phyloP scores from a whole-genome alignment of 2,113 vertebrate genomes.

The Cyprinodon tularosa region DNA sequence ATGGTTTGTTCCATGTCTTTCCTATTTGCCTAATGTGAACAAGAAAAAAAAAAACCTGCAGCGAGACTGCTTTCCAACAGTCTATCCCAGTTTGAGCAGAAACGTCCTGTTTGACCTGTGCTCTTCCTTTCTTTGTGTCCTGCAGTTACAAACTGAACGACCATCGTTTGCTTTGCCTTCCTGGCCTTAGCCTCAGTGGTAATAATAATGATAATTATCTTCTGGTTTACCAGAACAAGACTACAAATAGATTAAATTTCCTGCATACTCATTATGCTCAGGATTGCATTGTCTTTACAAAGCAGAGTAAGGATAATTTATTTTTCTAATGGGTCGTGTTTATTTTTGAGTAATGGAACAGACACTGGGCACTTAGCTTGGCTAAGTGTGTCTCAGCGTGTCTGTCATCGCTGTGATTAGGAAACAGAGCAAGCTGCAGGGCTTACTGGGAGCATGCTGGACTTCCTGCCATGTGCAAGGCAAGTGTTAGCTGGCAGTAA shows the following conservation, averaged over 20 bases:
- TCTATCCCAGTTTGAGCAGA: constrained; percentile 6
- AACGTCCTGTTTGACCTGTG: constrained; percentile 31
- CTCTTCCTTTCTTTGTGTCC: constrained; percentile 24
- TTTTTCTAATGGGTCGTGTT: constrained; percentile 70
- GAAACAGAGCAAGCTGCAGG: constrained; percentile 38
- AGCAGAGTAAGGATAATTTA: constrained; percentile 54
- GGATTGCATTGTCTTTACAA: constrained; percentile 61
- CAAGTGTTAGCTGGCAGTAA: constrained; percentile 12
- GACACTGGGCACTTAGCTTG: constrained; percentile 52
- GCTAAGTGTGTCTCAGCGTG: constrained; percentile 36
- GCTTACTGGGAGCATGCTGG: constrained; percentile 16
- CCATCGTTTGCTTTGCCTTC: constrained; percentile 42
- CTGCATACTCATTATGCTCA: constrained; percentile 46
- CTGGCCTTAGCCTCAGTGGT: constrained; percentile 17
- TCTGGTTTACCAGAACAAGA: constrained; percentile 21
- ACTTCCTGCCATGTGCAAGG: constrained; percentile 49
- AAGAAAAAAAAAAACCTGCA: constrained; percentile 9
- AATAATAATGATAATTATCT: constrained; percentile 27
- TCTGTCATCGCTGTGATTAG: constrained; percentile 60
- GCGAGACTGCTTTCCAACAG: constrained; percentile 6
- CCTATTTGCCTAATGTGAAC: neutral
- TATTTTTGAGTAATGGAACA: constrained; percentile 71
- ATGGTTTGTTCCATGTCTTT: neutral
- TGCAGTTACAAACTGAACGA: constrained; percentile 37
- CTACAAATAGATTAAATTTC: constrained; percentile 49